Conservation (phyloP, 2,888 invertebrate species). For the Macrostomum cliftonense region DNA sequence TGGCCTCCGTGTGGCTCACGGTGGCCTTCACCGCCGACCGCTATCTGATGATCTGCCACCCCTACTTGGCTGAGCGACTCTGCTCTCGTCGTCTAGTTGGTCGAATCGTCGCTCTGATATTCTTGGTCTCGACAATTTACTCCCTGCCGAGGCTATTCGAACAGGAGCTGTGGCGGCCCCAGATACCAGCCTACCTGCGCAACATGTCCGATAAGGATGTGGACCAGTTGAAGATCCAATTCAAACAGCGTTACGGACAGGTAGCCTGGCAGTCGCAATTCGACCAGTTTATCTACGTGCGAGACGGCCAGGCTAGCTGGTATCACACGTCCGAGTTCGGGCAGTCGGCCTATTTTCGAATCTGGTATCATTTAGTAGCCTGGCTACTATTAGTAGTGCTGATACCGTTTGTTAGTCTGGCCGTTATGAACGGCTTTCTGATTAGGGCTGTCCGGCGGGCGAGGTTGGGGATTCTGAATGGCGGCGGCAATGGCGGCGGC, state of each 20-base stretch:
- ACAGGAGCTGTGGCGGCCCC: conserved; percentile 16
- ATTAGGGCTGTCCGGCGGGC: conserved; percentile 30
- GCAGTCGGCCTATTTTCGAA: conserved; percentile 19
- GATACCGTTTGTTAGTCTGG: conserved; percentile 31
- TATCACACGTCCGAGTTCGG: conserved; percentile 5
- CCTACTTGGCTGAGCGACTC: conserved; percentile 28
- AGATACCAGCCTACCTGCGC: background rate
- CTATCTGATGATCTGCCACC: conserved; percentile 38
- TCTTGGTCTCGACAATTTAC: conserved; percentile 22
- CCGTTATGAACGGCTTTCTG: conserved; percentile 30
- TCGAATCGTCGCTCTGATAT: conserved; percentile 21
- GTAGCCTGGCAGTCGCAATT: too few relatives aligned
- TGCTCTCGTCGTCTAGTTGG: conserved; percentile 25
- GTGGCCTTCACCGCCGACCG: conserved; percentile 13
- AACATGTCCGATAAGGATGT: too few relatives aligned
- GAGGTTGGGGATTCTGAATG: conserved; percentile 14
- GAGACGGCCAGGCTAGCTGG: background rate
- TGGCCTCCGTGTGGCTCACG: conserved; percentile 10
- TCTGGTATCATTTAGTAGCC: conserved; percentile 30
- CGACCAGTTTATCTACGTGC: too few relatives aligned
- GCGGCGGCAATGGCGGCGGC: conserved; percentile 24
- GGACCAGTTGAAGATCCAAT: too few relatives aligned
- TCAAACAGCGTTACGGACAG: too few relatives aligned
- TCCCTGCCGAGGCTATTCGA: conserved; percentile 33
- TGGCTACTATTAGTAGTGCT: conserved; percentile 33